These are phyloP conservation scores for Alexandromys fortis DNA, from an alignment of 2,113 vertebrate genomes.

Conservation along the genomic window DNA sequence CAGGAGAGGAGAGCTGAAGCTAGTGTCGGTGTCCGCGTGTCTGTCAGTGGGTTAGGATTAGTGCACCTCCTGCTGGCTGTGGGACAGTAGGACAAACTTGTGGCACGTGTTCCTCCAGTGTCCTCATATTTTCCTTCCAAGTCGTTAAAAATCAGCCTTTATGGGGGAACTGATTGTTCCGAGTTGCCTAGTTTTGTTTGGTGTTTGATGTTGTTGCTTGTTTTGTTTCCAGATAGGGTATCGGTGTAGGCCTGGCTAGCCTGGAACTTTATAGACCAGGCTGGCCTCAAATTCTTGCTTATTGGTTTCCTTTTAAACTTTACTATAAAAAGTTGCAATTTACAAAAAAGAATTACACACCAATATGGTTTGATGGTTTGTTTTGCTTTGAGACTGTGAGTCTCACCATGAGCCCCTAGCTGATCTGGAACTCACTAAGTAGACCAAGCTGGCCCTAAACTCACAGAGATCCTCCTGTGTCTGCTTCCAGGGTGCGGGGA, in stretches of 20 bases:
- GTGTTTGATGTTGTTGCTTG: not conserved
- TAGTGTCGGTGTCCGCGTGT: not conserved
- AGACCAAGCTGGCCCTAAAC: not conserved
- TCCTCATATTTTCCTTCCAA: accelerated
- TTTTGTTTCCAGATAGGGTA: not conserved
- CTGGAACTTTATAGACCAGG: not conserved
- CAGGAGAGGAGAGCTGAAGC: not conserved
- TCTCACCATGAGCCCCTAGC: not conserved
- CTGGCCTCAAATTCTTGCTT: not conserved
- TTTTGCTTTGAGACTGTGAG: not conserved
- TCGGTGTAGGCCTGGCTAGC: not conserved
- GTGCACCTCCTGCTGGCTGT: not conserved
- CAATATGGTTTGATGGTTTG: not conserved
- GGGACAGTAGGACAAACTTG: not conserved
- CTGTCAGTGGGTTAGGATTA: not conserved
- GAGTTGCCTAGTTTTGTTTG: not conserved
- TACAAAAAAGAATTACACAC: not conserved
- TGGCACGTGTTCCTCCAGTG: not conserved
- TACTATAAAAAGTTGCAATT: not conserved
- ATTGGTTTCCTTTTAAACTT: not conserved
- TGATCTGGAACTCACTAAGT: not conserved
- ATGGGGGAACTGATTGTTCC: not conserved
- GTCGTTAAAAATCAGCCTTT: too few relatives aligned
- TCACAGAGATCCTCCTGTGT: not conserved
- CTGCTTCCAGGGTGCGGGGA: not conserved